Evolutionary conservation across 2,888 invertebrate genomes (phyloP).

Genomic region (Antheraea assamensis): DNA sequence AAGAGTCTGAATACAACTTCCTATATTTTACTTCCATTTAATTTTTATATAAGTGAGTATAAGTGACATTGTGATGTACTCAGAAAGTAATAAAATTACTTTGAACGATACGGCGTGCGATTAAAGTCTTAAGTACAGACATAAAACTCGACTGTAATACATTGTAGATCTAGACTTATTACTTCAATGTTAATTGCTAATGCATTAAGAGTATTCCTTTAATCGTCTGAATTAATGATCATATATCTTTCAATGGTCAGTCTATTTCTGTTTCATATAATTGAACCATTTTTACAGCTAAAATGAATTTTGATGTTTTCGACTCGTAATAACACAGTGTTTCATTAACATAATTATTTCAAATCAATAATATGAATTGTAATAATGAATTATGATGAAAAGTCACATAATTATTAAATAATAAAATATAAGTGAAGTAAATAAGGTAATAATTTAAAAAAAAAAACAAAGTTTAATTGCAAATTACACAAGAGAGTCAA

Average conservation of each 20-base stretch:
- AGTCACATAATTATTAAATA: not conserved
- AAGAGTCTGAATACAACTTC: not conserved
- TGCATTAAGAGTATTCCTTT: not conserved
- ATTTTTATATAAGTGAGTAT: not conserved
- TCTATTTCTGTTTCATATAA: not conserved
- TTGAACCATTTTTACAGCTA: not conserved
- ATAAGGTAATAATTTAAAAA: not conserved
- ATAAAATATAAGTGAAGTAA: not conserved
- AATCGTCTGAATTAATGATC: not conserved
- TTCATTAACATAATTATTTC: not conserved
- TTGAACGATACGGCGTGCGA: not conserved
- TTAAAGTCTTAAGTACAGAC: not conserved
- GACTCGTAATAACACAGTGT: too few relatives aligned
- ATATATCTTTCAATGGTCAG: not conserved
- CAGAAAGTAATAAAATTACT: constrained; percentile 7
- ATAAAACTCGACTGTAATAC: constrained; percentile 1
- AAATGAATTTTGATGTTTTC: too few relatives aligned
- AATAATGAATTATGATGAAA: not conserved
- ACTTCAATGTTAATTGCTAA: constrained; percentile 5
- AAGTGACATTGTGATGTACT: not conserved
- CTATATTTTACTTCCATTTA: not conserved
- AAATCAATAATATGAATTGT: not conserved
- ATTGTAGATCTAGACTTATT: constrained; percentile 6
- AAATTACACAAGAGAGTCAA: not conserved
- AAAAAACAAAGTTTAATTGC: not conserved